phyloP scores from a whole-genome alignment of 2,113 vertebrate species.

The Ctenodactylus gundi region DNA sequence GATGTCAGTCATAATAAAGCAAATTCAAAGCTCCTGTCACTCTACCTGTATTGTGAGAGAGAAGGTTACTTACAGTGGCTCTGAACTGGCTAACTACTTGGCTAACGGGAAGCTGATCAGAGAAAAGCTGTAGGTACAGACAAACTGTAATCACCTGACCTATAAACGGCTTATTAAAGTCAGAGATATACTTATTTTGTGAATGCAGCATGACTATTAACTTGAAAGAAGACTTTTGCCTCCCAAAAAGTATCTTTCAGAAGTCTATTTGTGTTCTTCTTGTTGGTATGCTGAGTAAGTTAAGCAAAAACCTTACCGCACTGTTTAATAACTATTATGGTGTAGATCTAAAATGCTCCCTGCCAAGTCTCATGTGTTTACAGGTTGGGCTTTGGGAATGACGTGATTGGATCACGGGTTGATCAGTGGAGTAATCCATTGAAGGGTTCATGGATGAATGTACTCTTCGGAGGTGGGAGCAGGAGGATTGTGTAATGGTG shows the following conservation, averaged over 20 bases:
- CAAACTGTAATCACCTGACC: not conserved
- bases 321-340: not conserved
- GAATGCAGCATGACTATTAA: not conserved
- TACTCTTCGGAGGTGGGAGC: not conserved
- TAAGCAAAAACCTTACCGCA: not conserved
- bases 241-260: not conserved
- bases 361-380: not conserved
- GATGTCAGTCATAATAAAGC: not conserved
- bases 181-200: not conserved
- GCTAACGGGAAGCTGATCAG: not conserved
- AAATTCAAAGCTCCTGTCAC: not conserved
- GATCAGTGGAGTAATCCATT: not conserved
- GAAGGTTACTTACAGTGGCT: not conserved
- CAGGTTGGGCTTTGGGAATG: not conserved
- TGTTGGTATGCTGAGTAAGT: not conserved
- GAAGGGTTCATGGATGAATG: not conserved
- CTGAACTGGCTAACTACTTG: not conserved
- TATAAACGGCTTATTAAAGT: slow-evolving; percentile 20
- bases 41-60: not conserved
- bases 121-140: not conserved
- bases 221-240: not conserved
- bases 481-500: too few species aligned
- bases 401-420: not conserved
- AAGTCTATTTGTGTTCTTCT: not conserved
- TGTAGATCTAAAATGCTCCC: not conserved